A percentile compares a stretch with the other conserved stretches of the same genome.
Conservation (phyloP, 2,797 vertebrate species). For the Melanotaenia parkinsoni region DNA sequence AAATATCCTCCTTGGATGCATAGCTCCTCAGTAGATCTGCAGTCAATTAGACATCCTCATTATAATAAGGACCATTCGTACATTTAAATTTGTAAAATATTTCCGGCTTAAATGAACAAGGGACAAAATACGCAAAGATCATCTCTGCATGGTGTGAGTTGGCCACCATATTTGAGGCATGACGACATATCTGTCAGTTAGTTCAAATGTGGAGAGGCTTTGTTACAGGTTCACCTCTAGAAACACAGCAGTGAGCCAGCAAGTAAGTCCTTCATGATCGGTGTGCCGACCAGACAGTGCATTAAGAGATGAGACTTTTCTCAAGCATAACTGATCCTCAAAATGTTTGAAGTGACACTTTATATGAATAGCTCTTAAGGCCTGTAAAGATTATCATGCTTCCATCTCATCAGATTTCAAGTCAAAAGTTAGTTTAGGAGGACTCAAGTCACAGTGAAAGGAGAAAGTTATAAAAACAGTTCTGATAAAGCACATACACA, state of each 20-base stretch:
- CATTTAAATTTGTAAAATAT: background rate
- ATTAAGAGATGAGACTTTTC: conserved; percentile 26
- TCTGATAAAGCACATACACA: conserved; percentile 20
- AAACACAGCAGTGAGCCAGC: conserved; percentile 50
- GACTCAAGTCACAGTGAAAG: background rate
- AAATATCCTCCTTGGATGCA: background rate
- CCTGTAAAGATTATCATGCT: background rate
- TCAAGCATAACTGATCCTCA: conserved; percentile 17
- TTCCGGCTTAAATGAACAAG: conserved; percentile 1
- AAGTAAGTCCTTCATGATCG: conserved; percentile 42
- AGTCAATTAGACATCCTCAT: conserved; percentile 8
- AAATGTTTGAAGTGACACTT: conserved; percentile 15
- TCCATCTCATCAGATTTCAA: conserved; percentile 16
- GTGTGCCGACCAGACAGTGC: conserved; percentile 36
- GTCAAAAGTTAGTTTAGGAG: background rate
- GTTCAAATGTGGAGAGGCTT: conserved; percentile 23
- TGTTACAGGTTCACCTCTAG: conserved; percentile 55
- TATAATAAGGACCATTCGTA: background rate
- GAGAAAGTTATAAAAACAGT: conserved; percentile 2
- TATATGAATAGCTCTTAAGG: background rate
- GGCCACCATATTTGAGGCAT: conserved; percentile 9
- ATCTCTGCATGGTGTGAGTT: background rate
- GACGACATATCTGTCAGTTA: conserved; percentile 30
- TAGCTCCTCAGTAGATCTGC: background rate
- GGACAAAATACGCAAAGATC: background rate